These are phyloP conservation scores for Scolanthus callimorphus DNA, from an alignment of 92 coral and sea anemone genomes.

Conservation along the genomic window DNA sequence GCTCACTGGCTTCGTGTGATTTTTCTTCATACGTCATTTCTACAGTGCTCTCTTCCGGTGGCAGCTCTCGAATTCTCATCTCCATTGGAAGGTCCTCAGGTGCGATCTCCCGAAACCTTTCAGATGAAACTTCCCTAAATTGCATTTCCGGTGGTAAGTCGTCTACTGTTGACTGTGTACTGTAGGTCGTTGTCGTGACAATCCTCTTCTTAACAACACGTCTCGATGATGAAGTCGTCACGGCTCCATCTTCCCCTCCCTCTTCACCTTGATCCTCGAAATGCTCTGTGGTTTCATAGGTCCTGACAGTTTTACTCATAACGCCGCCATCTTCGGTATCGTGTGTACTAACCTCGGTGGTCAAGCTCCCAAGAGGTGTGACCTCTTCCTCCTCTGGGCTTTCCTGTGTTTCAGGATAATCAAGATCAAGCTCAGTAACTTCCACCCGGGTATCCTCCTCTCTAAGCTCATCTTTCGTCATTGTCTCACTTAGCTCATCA, in stretches of 20 bases:
- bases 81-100: neutral
- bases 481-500: slow-evolving; percentile 52
- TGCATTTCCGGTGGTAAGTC: neutral
- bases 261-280: slow-evolving; percentile 18
- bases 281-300: slow-evolving; percentile 5
- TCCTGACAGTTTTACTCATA: slow-evolving; percentile 8
- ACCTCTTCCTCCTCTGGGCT: slow-evolving; percentile 13
- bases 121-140: neutral
- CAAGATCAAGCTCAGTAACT: slow-evolving; percentile 2
- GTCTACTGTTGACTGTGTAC: neutral
- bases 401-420: slow-evolving; percentile 20
- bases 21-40: neutral
- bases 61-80: neutral
- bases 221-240: slow-evolving; percentile 10
- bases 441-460: slow-evolving; percentile 3
- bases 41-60: neutral
- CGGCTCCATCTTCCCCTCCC: slow-evolving; percentile 16
- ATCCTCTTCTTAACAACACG: slow-evolving; percentile 8
- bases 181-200: slow-evolving; percentile 14
- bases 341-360: neutral
- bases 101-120: neutral
- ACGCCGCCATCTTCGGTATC: slow-evolving; percentile 32
- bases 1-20: no score
- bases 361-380: neutral
- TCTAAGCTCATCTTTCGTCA: slow-evolving; percentile 46